phyloP scores from a whole-genome alignment of 2,797 vertebrate species.

The Bufotes viridis region DNA sequence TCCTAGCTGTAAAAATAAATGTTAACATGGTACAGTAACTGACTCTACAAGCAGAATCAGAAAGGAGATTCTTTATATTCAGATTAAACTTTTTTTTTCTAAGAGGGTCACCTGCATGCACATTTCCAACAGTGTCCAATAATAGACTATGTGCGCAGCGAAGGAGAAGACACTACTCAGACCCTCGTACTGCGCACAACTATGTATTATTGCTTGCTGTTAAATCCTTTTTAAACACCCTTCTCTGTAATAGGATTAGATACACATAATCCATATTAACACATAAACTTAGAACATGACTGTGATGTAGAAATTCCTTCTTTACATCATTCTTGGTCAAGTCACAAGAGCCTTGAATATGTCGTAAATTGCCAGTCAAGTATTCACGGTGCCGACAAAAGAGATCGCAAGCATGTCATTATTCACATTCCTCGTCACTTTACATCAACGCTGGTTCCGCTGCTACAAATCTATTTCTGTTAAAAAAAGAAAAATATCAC shows the following conservation, averaged over 20 bases:
- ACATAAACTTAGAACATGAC: slow-evolving; percentile 38
- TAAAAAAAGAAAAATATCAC: neutral
- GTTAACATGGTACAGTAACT: neutral
- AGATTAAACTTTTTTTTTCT: neutral
- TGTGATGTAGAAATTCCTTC: slow-evolving; percentile 23
- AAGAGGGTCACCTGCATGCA: slow-evolving; percentile 10
- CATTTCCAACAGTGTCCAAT: slow-evolving; percentile 37
- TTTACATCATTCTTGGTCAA: slow-evolving; percentile 14
- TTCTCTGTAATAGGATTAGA: slow-evolving; percentile 64
- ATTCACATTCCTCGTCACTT: neutral
- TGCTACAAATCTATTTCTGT: neutral
- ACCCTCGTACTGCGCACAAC: slow-evolving; percentile 63
- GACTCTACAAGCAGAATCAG: neutral
- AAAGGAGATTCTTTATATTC: neutral
- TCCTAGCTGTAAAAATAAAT: neutral
- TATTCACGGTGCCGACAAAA: slow-evolving; percentile 6
- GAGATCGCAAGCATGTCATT: neutral
- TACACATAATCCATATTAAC: slow-evolving; percentile 55
- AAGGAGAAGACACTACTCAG: slow-evolving; percentile 29
- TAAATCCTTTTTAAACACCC: slow-evolving; percentile 64
- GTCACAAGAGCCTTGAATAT: neutral
- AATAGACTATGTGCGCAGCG: slow-evolving; percentile 24
- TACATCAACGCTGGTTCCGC: neutral
- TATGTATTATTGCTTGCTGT: slow-evolving; percentile 60
- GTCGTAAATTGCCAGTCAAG: slow-evolving; percentile 14